These are phyloP conservation scores for Mycalesis mineus DNA, from an alignment of 2,888 invertebrate species.

Conservation along the genomic window DNA sequence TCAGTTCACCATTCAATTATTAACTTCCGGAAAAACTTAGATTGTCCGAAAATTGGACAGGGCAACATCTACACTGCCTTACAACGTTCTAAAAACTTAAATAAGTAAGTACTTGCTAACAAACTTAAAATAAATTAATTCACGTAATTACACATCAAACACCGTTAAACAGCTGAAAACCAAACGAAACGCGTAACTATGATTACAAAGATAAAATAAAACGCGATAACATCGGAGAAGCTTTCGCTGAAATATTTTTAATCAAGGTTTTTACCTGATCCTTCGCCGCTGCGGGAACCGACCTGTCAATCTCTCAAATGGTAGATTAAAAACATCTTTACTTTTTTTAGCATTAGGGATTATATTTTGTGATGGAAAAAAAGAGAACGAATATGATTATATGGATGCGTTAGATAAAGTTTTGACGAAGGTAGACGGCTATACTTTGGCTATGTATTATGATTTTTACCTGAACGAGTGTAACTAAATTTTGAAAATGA, in stretches of 20 bases:
- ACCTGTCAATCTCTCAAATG: slow-evolving; percentile 77
- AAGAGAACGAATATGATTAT: slow-evolving; percentile 65
- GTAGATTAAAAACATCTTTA: slow-evolving; percentile 75
- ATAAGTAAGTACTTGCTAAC: too few species aligned
- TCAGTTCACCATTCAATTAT: too few species aligned
- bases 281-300: slow-evolving; percentile 59
- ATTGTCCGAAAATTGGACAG: too few species aligned
- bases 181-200: slow-evolving; percentile 4
- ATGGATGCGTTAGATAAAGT: slow-evolving; percentile 68
- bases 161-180: neutral
- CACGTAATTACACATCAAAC: too few species aligned
- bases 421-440: slow-evolving; percentile 72
- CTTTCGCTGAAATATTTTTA: slow-evolving; percentile 76
- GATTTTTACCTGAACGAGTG: slow-evolving; percentile 30
- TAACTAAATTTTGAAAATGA: slow-evolving; percentile 22
- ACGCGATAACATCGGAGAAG: slow-evolving; percentile 48
- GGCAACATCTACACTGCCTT: too few species aligned
- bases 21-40: too few species aligned
- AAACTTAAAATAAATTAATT: too few species aligned
- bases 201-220: slow-evolving; percentile 25
- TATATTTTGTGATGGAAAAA: slow-evolving; percentile 47
- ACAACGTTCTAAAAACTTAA: too few species aligned
- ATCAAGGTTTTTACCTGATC: slow-evolving; percentile 74
- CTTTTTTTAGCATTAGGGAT: slow-evolving; percentile 73
- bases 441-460: slow-evolving; percentile 44